Conservation (phyloP, 2,113 vertebrate species). For the Hipposideros armiger region DNA sequence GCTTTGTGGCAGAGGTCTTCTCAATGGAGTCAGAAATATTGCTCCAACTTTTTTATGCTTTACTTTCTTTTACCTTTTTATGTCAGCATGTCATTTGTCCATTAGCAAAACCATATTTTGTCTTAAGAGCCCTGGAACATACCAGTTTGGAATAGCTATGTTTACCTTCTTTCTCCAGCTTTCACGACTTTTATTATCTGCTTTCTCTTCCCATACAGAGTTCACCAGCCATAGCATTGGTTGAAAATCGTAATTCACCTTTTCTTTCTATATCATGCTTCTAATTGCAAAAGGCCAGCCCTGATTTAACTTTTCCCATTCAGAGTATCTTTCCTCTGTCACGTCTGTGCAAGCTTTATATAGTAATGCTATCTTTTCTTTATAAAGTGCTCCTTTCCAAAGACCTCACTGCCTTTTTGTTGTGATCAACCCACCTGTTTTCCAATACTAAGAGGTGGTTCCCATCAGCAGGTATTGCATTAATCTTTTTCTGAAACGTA, state of each 20-base stretch:
- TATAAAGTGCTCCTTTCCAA: background rate
- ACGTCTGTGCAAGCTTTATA: background rate
- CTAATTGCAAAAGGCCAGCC: background rate
- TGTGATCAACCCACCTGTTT: constrained; percentile 20
- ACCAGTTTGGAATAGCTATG: background rate
- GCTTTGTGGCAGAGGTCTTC: background rate
- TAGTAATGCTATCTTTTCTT: background rate
- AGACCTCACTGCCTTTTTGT: background rate
- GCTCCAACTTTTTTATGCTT: background rate
- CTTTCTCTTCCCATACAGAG: background rate
- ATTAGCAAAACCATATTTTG: constrained; percentile 14
- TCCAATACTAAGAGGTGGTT: constrained; percentile 13
- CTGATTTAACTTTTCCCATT: constrained; percentile 37
- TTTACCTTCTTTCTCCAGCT: constrained; percentile 31
- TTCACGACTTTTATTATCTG: background rate
- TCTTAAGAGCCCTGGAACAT: constrained; percentile 34
- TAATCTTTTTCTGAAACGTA: constrained; percentile 38
- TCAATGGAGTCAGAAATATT: background rate
- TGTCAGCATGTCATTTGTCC: background rate
- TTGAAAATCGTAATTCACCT: constrained; percentile 21
- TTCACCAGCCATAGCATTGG: constrained; percentile 10
- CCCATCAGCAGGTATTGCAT: background rate
- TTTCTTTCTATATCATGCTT: constrained; percentile 42
- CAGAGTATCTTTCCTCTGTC: background rate
- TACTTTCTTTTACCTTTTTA: constrained; percentile 20